These are phyloP conservation scores for Lycophotia porphyrea DNA, from an alignment of 2,888 invertebrate genomes.

Conservation along the genomic window DNA sequence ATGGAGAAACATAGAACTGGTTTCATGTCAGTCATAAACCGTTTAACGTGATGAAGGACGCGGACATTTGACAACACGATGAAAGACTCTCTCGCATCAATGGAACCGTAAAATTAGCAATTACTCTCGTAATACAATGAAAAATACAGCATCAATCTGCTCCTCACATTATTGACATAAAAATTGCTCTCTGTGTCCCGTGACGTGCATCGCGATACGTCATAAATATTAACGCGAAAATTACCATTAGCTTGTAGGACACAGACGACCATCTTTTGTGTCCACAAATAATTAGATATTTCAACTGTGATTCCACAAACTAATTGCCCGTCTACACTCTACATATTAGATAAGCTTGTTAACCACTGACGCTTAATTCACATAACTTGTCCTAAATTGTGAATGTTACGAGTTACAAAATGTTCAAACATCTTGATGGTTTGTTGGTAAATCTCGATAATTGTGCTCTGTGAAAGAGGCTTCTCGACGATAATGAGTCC, in stretches of 20 bases:
- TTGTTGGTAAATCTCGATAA: conserved; percentile 45
- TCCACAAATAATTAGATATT: conserved; percentile 60
- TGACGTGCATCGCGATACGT: conserved; percentile 39
- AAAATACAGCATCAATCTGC: conserved; percentile 36
- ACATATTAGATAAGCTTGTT: conserved; percentile 56
- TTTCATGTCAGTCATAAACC: conserved; percentile 10
- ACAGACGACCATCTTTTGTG: conserved; percentile 33
- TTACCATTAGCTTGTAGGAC: conserved; percentile 40
- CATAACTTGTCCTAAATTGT: conserved; percentile 26
- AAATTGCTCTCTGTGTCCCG: conserved; percentile 47
- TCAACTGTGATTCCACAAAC: conserved; percentile 39
- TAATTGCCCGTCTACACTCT: conserved; percentile 47
- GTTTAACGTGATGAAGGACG: conserved; percentile 14
- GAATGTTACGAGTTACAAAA: conserved; percentile 18
- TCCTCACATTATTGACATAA: conserved; percentile 58
- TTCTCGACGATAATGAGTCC: conserved; percentile 49
- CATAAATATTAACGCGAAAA: conserved; percentile 61
- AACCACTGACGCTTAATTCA: conserved; percentile 49
- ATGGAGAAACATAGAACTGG: neutral
- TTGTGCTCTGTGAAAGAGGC: conserved; percentile 27
- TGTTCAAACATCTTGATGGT: conserved; percentile 41
- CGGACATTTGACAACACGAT: conserved; percentile 6
- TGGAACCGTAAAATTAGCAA: conserved; percentile 27
- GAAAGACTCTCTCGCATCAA: conserved; percentile 17
- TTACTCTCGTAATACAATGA: conserved; percentile 33